phyloP scores from a whole-genome alignment of 2,888 invertebrate genomes.

The Elaeidobius kamerunicus region DNA sequence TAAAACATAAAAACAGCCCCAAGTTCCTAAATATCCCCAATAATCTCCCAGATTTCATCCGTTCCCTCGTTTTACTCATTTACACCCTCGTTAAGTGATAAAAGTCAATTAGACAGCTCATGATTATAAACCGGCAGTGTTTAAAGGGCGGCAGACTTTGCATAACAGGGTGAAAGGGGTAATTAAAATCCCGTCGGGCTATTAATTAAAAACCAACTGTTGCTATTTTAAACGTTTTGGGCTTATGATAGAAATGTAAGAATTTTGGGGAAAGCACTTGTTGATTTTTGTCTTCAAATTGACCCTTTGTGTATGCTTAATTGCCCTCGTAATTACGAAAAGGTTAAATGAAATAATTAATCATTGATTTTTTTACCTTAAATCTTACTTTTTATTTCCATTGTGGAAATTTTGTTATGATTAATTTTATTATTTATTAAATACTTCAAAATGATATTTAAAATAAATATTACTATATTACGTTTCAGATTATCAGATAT shows the following conservation, averaged over 20 bases:
- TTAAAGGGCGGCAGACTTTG: constrained; percentile 27
- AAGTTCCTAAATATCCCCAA: constrained; percentile 5
- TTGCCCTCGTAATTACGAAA: no score
- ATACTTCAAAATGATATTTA: no score
- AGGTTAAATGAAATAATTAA: no score
- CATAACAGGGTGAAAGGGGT: constrained; percentile 28
- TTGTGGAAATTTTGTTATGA: no score
- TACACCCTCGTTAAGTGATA: constrained; percentile 23
- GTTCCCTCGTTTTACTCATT: constrained; percentile 15
- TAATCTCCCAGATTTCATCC: constrained; percentile 4
- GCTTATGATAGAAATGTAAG: constrained; percentile 2
- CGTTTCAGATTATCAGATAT: no score
- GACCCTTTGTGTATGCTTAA: no score
- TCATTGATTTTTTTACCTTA: no score
- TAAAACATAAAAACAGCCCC: constrained; percentile 9
- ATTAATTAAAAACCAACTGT: constrained; percentile 30
- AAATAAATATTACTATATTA: no score
- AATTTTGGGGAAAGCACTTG: constrained; percentile 9
- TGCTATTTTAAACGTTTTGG: constrained; percentile 11
- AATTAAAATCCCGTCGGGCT: constrained; percentile 23
- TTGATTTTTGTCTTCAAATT: constrained; percentile 8
- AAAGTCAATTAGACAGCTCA: constrained; percentile 28
- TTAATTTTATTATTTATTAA: no score
- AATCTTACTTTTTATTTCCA: no score
- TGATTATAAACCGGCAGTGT: constrained; percentile 27